A percentile compares a stretch with the other conserved stretches of the same genome.
These are phyloP conservation scores for Gandaritis pyraliata DNA, from an alignment of 2,888 invertebrate species.

Conservation along the genomic window DNA sequence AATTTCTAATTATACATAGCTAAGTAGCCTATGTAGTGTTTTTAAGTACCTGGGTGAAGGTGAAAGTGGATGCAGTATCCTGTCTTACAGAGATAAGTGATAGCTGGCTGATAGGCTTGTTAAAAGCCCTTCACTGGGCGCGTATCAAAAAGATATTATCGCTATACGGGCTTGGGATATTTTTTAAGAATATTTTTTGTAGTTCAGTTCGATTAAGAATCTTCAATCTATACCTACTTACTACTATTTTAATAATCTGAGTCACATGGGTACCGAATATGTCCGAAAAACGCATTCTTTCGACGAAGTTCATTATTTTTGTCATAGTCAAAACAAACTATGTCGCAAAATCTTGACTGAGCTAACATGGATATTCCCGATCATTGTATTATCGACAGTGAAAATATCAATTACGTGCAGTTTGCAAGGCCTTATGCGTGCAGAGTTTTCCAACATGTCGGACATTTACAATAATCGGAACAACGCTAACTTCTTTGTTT, in stretches of 20 bases:
- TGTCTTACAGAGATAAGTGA: slow-evolving; percentile 30
- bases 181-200: slow-evolving; percentile 18
- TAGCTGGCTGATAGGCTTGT: slow-evolving; percentile 27
- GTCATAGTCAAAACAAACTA: background rate
- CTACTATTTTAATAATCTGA: too few relatives aligned
- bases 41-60: slow-evolving; percentile 5
- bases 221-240: background rate
- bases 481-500: slow-evolving; percentile 17
- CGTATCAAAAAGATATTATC: slow-evolving; percentile 29
- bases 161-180: slow-evolving; percentile 11
- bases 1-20: too few relatives aligned
- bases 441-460: slow-evolving; percentile 6
- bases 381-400: background rate
- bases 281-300: background rate
- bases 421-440: background rate
- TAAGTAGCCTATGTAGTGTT: too few relatives aligned
- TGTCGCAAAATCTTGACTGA: background rate
- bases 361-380: background rate
- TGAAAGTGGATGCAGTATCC: slow-evolving; percentile 30
- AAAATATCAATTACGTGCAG: background rate
- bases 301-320: background rate
- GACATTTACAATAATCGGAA: slow-evolving; percentile 18
- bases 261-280: background rate
- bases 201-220: slow-evolving; percentile 13
- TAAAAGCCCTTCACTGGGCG: slow-evolving; percentile 27